Conservation (phyloP, 2,797 vertebrate species). For the Australoheros facetus region DNA sequence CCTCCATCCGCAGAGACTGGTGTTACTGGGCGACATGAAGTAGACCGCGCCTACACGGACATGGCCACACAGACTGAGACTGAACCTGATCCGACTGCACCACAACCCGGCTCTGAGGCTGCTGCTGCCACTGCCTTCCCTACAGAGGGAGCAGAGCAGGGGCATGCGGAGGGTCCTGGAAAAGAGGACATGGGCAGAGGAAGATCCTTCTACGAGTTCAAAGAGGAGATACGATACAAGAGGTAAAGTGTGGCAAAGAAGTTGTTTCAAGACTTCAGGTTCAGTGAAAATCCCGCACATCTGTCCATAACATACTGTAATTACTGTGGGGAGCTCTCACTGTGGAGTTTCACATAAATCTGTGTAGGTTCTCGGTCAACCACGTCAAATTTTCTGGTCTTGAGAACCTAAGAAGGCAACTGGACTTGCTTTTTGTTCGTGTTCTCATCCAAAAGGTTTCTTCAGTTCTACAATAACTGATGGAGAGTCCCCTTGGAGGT, state of each 20-base stretch:
- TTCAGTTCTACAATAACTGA: not conserved
- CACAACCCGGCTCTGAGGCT: not conserved
- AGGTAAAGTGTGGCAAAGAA: constrained; percentile 71
- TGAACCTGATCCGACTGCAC: not conserved
- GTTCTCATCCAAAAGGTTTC: not conserved
- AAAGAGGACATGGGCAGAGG: constrained; percentile 77
- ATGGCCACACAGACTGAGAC: constrained; percentile 56
- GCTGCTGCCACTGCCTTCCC: not conserved
- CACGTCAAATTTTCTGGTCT: not conserved
- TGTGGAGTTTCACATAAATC: not conserved
- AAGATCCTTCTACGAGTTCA: constrained; percentile 93
- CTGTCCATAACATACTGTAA: not conserved
- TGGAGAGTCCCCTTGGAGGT: not conserved
- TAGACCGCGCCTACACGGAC: constrained; percentile 14
- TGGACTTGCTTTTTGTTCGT: too few species aligned
- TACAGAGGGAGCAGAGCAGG: not conserved
- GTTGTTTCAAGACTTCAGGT: not conserved
- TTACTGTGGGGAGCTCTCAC: not conserved
- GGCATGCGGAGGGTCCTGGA: not conserved
- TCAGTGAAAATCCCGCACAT: not conserved
- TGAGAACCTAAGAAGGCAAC: too few species aligned
- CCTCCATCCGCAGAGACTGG: not conserved
- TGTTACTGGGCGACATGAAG: constrained; percentile 8
- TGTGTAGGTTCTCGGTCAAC: not conserved
- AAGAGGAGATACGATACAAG: constrained; percentile 92